A percentile compares a stretch with the other conserved stretches of the same genome.
Evolutionary conservation across 2,113 vertebrate species (phyloP).

Genomic region (Rhynchomys soricoides): DNA sequence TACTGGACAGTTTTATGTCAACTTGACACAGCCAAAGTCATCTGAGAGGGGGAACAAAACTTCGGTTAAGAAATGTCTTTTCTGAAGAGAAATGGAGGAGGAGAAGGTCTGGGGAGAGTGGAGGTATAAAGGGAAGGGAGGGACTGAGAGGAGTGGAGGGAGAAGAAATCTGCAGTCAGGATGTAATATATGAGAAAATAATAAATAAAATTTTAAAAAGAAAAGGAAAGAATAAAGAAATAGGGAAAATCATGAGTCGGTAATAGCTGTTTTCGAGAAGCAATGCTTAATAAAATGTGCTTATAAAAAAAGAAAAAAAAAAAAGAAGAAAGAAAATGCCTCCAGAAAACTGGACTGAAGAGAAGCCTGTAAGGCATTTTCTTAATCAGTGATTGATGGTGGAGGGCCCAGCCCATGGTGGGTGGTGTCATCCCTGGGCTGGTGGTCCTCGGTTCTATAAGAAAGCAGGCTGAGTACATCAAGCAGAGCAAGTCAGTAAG

Average conservation of each 20-base stretch:
- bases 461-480: neutral
- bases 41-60: neutral
- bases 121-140: fast-evolving
- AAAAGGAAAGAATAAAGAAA: neutral
- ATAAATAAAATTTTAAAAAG: neutral
- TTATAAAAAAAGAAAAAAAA: neutral
- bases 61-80: neutral
- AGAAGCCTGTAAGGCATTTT: neutral
- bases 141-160: neutral
- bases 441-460: neutral
- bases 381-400: neutral
- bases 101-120: neutral
- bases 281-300: neutral
- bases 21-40: neutral
- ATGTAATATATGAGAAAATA: neutral
- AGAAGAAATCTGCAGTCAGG: neutral
- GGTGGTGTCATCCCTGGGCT: neutral
- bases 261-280: neutral
- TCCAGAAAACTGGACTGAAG: neutral
- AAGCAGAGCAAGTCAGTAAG: neutral
- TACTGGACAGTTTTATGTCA: neutral
- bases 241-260: neutral
- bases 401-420: neutral
- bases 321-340: neutral
- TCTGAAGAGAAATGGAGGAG: neutral